phyloP scores from a whole-genome alignment of 2,113 vertebrate genomes.

The Pandion haliaetus region DNA sequence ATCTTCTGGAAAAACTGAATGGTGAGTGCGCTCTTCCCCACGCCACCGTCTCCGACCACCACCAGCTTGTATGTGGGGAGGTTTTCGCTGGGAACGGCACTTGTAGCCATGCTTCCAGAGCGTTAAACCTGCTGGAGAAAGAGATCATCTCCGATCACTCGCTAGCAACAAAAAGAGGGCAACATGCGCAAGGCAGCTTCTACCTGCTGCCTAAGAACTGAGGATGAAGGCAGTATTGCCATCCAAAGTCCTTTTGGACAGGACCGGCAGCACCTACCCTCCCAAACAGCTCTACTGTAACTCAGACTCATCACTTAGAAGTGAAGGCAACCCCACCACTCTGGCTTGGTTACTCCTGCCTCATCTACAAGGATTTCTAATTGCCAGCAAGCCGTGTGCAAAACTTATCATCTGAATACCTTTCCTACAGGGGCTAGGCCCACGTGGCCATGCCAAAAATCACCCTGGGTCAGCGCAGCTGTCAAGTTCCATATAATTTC shows the following conservation, averaged over 20 bases:
- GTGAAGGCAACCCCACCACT: neutral
- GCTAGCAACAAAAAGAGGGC: neutral
- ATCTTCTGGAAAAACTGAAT: constrained; percentile 99
- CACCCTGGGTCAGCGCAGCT: neutral
- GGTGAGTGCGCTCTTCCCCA: constrained; percentile 97
- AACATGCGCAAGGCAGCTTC: neutral
- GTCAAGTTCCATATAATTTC: neutral
- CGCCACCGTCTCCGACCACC: constrained; percentile 96
- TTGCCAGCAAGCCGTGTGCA: neutral
- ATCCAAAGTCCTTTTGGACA: neutral
- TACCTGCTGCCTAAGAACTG: neutral
- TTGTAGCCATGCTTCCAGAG: constrained; percentile 88
- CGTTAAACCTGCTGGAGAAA: constrained; percentile 78
- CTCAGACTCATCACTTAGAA: neutral
- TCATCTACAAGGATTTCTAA: neutral
- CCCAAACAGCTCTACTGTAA: neutral
- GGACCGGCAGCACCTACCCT: neutral
- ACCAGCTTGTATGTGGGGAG: constrained; percentile 97
- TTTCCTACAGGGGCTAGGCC: neutral
- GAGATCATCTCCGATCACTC: neutral
- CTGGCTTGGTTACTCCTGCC: neutral
- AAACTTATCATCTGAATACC: neutral
- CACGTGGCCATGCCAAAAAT: neutral
- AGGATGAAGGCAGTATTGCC: neutral
- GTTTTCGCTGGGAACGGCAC: constrained; percentile 95